Evolutionary conservation across 2,113 vertebrate species (phyloP), one percentile per base, ranked within the genome.

Genomic region (Leptocoma aspasia): DNA sequence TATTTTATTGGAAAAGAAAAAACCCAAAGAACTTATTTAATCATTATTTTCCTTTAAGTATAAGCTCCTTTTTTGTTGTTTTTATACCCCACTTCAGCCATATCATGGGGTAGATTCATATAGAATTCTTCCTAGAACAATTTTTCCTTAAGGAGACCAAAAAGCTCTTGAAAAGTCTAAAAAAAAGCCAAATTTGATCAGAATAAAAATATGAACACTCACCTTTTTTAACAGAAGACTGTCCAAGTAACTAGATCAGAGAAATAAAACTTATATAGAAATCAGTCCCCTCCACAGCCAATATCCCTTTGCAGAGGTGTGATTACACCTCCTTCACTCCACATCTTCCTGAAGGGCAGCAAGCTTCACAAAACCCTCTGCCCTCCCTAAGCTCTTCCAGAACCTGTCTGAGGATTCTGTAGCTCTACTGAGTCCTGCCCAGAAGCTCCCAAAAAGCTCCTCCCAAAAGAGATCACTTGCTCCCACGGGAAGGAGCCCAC

Each of bases 281-380:
- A 50, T 14, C 21, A 52, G 13, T 37, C 26, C 20, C 18, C 26
- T 59, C 26, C 30, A 50, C 3, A 6, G 28, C 19, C 12, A 4
- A 11, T 1, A 2, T 7, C 26, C 35, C 30, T n/a, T n/a, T 78
- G 11, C 5, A 60, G 27, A 4, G 2, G 3, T 0, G 15, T 9
- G 0, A 15, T 64, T 50, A 30, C 3, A 50, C 4, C 42, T 60
- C 20, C 56, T 47, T 75, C 47, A 15, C 4, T 39, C 22, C 2
- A 0, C 11, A 7, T 16, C 27, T 39, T 90, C 30, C 61, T 42
- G 21, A 82, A 85, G 9, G 2, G 6, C 23, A 47, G 18, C 9
- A n/a, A 39, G 23, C 18, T 52, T 82, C 60, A 82, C 11, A 63
- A 18, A 35, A 57, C 10, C 6, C 24, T 59, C 47, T 39, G 1